Base-by-base conservation (phyloP, 2,888 invertebrate species). In the Papilio elwesi region DNA sequence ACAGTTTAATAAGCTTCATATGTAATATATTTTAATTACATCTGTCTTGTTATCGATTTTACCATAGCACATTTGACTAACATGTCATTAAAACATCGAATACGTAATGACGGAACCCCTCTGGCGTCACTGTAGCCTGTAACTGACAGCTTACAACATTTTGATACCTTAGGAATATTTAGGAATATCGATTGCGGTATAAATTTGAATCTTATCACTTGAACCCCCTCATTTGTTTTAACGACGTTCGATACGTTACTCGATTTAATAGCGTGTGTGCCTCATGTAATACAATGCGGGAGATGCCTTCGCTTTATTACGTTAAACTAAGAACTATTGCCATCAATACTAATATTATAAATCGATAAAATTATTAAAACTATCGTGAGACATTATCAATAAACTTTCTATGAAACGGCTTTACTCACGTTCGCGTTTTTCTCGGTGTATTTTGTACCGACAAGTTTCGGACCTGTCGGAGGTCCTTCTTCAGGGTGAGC, bases 191-290 rank as follows among this genome's bases (percentile, higher is more conserved):
- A 38, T 7, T 59, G 59, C 38, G 43, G n/a, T 59, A 43, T 59
- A 59, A 59, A 43, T 59, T 59, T n/a, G 59, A 59, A 59, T 59
- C 59, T 59, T 59, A 43, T 59, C 38, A 59, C 15, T 38, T 59
- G 59, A 59, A n/a, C 59, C 43, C 59, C 38, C 13, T n/a, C 59
- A 59, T 59, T 59, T 59, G 59, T 59, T 43, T 59, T 43, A 43
- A 43, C 59, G 4, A 59, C 55, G 55, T 55, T 59, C 43, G n/a
- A n/a, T 26, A 26, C 26, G 1, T 8, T 57, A 43, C 7, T 5
- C 8, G 13, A 43, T 43, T 43, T 43, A 43, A n/a, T 2, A 13
- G 15, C 43, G 59, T 4, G n/a, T 38, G 11, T 43, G 43, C 6
- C 43, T 4, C 13, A 3, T n/a, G n/a, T 38, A 13, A 43, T 43